Percentiles rank a stretch among this genome's conserved stretches.
Conservation (phyloP, 1,140 invertebrate species). For the Procambarus clarkii region DNA sequence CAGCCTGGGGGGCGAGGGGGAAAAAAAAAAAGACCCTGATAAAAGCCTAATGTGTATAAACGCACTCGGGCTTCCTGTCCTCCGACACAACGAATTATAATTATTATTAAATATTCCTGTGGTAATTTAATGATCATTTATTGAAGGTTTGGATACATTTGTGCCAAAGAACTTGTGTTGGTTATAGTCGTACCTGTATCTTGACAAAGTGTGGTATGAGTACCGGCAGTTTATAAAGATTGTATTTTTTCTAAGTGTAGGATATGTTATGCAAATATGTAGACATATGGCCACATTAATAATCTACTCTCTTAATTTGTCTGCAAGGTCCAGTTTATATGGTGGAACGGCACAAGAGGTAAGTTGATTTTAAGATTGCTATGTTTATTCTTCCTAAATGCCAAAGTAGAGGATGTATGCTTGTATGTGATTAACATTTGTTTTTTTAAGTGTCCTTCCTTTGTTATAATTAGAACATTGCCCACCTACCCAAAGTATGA, state of each 20-base stretch:
- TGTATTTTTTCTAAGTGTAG: background rate
- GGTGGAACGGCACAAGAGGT: background rate
- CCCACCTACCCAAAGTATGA: background rate
- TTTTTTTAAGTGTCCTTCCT: background rate
- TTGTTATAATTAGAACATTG: background rate
- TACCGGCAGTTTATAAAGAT: background rate
- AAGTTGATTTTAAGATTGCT: background rate
- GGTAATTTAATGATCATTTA: too few species aligned
- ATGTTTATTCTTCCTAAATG: background rate
- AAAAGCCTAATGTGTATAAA: too few species aligned
- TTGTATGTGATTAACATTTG: background rate
- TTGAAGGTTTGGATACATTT: background rate
- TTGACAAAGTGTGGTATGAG: background rate
- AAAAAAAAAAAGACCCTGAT: too few species aligned
- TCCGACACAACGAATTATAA: too few species aligned
- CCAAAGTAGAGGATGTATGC: slow-evolving; percentile 1
- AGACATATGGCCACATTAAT: background rate
- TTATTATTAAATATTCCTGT: too few species aligned
- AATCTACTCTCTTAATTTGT: background rate
- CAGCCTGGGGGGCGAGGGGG: too few species aligned
- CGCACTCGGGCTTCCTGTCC: too few species aligned
- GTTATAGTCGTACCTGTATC: background rate
- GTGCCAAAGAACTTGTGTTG: background rate
- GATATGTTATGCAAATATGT: background rate
- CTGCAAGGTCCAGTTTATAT: background rate